A percentile compares a stretch with the other conserved stretches of the same genome.
Evolutionary conservation across 2,888 invertebrate species (phyloP).

Genomic region (Scaptomyza polygonia): DNA sequence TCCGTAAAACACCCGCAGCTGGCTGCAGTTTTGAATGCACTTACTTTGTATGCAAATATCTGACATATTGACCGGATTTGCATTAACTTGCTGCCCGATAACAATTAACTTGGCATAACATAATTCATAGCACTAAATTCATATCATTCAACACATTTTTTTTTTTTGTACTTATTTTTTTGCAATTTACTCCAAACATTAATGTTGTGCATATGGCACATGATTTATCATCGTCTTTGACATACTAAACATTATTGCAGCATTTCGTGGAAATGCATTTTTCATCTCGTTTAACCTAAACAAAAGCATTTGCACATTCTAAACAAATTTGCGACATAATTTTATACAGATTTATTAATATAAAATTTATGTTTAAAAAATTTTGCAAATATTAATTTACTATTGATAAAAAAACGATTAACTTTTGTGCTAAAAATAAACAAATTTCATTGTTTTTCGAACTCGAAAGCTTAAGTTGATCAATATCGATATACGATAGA

Average conservation of each 20-base stretch:
- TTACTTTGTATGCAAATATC: constrained; percentile 54
- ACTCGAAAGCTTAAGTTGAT: too few relatives aligned
- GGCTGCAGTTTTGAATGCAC: constrained; percentile 34
- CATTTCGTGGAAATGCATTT: background rate
- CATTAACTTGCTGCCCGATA: constrained; percentile 25
- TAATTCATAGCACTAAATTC: background rate
- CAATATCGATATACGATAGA: background rate
- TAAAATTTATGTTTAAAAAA: too few relatives aligned
- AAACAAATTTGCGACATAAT: too few relatives aligned
- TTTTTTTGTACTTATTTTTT: background rate
- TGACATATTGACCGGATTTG: constrained; percentile 35
- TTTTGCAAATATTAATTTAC: too few relatives aligned
- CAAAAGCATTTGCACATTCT: background rate
- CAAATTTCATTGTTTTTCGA: too few relatives aligned
- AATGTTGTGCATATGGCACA: background rate
- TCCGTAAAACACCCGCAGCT: constrained; percentile 30
- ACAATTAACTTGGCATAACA: constrained; percentile 12
- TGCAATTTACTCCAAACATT: background rate
- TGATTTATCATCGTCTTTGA: constrained; percentile 1
- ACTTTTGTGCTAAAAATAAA: too few relatives aligned
- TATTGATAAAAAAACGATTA: too few relatives aligned
- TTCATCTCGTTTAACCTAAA: background rate
- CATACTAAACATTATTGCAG: background rate
- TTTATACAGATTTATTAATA: too few relatives aligned
- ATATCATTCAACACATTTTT: background rate